These are phyloP conservation scores for Moxostoma hubbsi DNA, from an alignment of 2,797 vertebrate species.

Conservation along the genomic window DNA sequence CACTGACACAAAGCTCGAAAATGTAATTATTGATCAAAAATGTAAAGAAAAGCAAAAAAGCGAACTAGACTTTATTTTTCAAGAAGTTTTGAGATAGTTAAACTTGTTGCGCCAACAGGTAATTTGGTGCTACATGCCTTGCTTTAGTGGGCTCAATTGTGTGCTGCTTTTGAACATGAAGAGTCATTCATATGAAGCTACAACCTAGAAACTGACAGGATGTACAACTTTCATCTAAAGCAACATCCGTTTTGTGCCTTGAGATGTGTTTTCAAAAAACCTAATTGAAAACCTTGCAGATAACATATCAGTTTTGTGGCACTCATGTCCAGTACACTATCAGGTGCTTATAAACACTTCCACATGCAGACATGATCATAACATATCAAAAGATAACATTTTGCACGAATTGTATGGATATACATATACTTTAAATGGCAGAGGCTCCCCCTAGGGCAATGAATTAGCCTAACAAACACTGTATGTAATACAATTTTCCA, in stretches of 20 bases:
- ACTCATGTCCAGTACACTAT: not conserved
- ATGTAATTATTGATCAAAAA: not conserved
- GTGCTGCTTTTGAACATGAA: not conserved
- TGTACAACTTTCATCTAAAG: conserved; percentile 2
- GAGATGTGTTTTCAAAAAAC: not conserved
- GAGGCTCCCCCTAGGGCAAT: not conserved
- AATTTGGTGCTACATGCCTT: no score
- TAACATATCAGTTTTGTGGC: not conserved
- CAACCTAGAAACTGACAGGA: conserved; percentile 16
- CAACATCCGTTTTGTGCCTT: not conserved
- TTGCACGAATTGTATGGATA: not conserved
- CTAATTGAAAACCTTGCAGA: conserved; percentile 12
- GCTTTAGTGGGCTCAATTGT: no score
- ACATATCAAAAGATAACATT: no score
- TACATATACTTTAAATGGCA: not conserved
- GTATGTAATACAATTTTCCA: not conserved
- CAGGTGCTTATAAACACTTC: not conserved
- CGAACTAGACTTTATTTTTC: not conserved
- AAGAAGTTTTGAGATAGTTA: not conserved
- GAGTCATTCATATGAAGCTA: not conserved
- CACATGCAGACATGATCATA: not conserved
- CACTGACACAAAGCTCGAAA: not conserved
- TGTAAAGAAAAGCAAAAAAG: not conserved
- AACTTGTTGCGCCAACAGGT: no score
- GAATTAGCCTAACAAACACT: not conserved